phyloP scores from a whole-genome alignment of 1,140 invertebrate genomes.

The Potamilus streckersoni region DNA sequence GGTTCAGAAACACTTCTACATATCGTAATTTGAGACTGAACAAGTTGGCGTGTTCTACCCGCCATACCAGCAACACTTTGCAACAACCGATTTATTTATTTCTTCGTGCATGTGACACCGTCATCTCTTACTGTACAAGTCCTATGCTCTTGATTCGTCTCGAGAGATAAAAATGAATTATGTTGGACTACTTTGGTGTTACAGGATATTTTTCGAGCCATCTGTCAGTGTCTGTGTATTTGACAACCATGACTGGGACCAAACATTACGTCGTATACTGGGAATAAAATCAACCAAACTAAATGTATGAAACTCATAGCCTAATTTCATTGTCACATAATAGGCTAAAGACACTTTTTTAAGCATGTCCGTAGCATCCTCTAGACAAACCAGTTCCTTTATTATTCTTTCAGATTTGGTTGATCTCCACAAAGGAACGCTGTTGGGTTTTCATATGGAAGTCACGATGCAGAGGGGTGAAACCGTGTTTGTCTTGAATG shows the following conservation, averaged over 20 bases:
- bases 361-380: neutral
- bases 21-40: neutral
- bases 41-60: neutral
- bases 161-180: neutral
- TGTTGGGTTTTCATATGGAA: neutral
- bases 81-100: neutral
- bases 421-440: neutral
- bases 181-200: neutral
- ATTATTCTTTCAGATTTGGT: neutral
- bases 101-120: neutral
- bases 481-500: neutral
- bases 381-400: neutral
- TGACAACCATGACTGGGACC: neutral
- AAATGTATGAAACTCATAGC: neutral
- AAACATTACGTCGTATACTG: neutral
- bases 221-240: neutral
- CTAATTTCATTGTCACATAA: neutral
- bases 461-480: slow-evolving; percentile 3
- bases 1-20: neutral
- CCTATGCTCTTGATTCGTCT: neutral
- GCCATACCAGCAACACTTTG: neutral
- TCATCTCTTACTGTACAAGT: neutral
- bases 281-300: neutral
- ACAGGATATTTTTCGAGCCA: neutral
- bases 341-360: neutral